Base-by-base conservation (phyloP, 2,113 vertebrate genomes). In the Cyphomyrus plagiostoma region DNA sequence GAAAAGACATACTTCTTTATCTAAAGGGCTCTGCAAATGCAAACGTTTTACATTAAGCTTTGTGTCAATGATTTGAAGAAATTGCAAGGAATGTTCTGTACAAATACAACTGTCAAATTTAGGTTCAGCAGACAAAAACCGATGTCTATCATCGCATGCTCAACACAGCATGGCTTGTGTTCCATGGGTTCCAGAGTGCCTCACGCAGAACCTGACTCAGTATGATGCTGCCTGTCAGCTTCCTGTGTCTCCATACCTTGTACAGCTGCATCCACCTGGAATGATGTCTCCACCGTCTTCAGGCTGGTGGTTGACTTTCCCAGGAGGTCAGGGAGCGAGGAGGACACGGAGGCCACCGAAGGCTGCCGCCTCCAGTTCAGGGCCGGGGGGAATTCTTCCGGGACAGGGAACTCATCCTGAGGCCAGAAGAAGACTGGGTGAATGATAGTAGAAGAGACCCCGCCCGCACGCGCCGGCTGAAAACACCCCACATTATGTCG, bases 321-420 rank as follows among this genome's bases (percentile, higher is more conserved):
- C 93, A 97, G 95, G 91, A 98, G 94, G 77, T 98, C 97, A 0
- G 97, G 97, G 39, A 98, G 96, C 0, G 97, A 96, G 89, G 97
- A 95, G 1, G 97, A 96, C 88, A 97, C 92, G 0, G 97, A 96
- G 8, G 94, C 90, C 0, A 95, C 95, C 0, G 97, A 97, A 10
- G 96, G 95, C 93, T 97, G 98, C 92, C 97, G 96, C 86, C 95
- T 94, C 98, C 98, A 99, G 91, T 99, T 99, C 92, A 98, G 92
- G 92, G 95, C 95, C 17, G 96, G 97, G 58, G 95, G 94, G 1
- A 97, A 97, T 91, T 97, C 97, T 56, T 98, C 97, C 91, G 45
- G 7, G 91, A 94, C 92, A 0, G 94, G 93, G 56, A 95, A 96
- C 90, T 95, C 95, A 45, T 95, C 95, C 95, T 96, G 91, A 7